Evolutionary conservation across 92 coral and sea anemone species (phyloP).

Genomic region (Pocillopora grandis): DNA sequence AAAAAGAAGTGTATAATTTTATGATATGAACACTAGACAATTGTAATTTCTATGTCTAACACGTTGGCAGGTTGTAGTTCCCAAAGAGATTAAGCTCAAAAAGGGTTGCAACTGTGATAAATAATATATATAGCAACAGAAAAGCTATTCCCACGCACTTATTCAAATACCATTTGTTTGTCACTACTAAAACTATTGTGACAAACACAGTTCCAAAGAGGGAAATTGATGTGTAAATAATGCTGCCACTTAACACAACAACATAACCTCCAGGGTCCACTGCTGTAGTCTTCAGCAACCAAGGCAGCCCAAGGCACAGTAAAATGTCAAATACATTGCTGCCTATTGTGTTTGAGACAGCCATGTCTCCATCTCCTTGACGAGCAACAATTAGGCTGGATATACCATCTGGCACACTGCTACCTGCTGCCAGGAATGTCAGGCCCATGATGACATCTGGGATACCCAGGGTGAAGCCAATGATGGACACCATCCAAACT

Average conservation of each 20-base stretch:
- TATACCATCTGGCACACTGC: slow-evolving; percentile 83
- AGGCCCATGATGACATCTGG: slow-evolving; percentile 88
- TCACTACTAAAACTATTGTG: slow-evolving; percentile 50
- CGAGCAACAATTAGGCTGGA: slow-evolving; percentile 82
- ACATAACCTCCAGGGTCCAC: slow-evolving; percentile 57
- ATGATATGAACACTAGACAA: background rate
- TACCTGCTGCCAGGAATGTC: slow-evolving; percentile 87
- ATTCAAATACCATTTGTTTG: slow-evolving; percentile 70
- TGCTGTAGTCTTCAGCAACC: slow-evolving; percentile 72
- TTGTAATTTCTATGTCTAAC: background rate
- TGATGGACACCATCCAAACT: slow-evolving; percentile 86
- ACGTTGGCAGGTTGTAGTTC: slow-evolving; percentile 52
- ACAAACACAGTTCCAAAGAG: slow-evolving; percentile 69
- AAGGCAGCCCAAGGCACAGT: slow-evolving; percentile 80
- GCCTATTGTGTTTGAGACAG: slow-evolving; percentile 77
- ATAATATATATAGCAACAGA: slow-evolving; percentile 57
- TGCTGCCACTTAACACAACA: slow-evolving; percentile 64
- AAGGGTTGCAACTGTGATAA: slow-evolving; percentile 68
- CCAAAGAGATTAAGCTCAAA: slow-evolving; percentile 78
- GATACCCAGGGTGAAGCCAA: slow-evolving; percentile 78
- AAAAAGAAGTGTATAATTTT: background rate
- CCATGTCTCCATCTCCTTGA: slow-evolving; percentile 89
- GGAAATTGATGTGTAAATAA: slow-evolving; percentile 67
- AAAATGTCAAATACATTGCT: slow-evolving; percentile 83
- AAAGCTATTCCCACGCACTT: slow-evolving; percentile 57